These are phyloP conservation scores for Exephanes ischioxanthus DNA, from an alignment of 2,888 invertebrate species.

Conservation along the genomic window DNA sequence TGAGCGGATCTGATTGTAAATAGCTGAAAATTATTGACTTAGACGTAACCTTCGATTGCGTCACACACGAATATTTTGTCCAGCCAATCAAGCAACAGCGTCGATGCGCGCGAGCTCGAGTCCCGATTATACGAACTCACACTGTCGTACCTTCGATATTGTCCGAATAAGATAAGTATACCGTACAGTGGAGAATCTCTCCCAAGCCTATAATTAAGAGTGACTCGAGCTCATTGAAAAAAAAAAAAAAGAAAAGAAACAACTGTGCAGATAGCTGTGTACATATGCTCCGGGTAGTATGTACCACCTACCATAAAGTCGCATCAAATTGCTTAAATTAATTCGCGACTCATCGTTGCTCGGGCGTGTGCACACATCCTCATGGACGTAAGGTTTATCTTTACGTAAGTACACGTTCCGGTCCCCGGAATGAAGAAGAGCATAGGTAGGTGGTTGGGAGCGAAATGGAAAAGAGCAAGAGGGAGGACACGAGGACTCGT, in stretches of 20 bases:
- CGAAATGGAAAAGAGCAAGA: constrained; percentile 47
- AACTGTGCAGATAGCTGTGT: background rate
- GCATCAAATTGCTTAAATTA: constrained; percentile 29
- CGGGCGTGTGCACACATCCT: constrained; percentile 14
- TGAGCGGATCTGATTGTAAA: no score
- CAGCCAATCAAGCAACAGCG: background rate
- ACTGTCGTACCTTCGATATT: background rate
- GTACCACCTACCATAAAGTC: constrained; percentile 3
- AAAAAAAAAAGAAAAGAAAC: constrained; percentile 19
- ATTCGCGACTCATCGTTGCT: constrained; percentile 44
- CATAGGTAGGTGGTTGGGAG: constrained; percentile 5
- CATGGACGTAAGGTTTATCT: background rate
- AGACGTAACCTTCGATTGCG: background rate
- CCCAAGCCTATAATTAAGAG: constrained; percentile 40
- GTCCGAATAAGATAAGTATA: constrained; percentile 12
- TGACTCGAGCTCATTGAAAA: background rate
- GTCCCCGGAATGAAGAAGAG: constrained; percentile 24
- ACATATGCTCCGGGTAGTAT: background rate
- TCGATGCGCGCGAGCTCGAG: background rate
- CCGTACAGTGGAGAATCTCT: constrained; percentile 14
- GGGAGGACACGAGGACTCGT: constrained; percentile 21
- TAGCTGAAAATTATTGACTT: background rate
- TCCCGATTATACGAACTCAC: background rate
- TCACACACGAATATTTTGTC: background rate
- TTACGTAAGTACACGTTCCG: constrained; percentile 34